Percentiles rank a stretch among this genome's conserved stretches.
Conservation (phyloP, 1,140 invertebrate genomes). For the Plectrocnemia conspersa region DNA sequence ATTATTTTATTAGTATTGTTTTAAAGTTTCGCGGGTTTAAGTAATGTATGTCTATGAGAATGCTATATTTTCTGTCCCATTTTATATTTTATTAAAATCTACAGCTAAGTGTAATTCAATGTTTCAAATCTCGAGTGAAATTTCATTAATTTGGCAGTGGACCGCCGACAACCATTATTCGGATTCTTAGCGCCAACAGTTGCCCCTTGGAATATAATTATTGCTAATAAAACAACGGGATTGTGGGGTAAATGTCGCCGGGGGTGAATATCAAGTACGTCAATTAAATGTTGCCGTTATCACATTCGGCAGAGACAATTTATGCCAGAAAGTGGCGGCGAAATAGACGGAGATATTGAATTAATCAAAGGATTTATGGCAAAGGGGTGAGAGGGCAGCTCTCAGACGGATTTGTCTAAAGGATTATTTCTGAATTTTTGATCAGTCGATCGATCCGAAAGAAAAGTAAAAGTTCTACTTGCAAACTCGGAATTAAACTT, state of each 20-base stretch:
- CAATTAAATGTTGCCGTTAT: slow-evolving; percentile 35
- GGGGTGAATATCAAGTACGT: slow-evolving; percentile 31
- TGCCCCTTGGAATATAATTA: slow-evolving; percentile 28
- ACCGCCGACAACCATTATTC: slow-evolving; percentile 7
- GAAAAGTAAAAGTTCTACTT: too few relatives aligned
- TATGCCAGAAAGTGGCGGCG: slow-evolving; percentile 10
- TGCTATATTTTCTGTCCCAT: too few relatives aligned
- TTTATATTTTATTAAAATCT: too few relatives aligned
- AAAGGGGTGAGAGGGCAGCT: slow-evolving; percentile 8
- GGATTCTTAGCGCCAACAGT: slow-evolving; percentile 4
- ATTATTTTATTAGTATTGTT: too few relatives aligned
- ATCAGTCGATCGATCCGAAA: slow-evolving; percentile 3
- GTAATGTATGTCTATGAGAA: too few relatives aligned
- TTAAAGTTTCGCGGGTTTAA: too few relatives aligned
- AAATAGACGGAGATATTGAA: slow-evolving; percentile 27
- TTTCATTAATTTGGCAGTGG: too few relatives aligned
- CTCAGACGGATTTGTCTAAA: slow-evolving; percentile 20
- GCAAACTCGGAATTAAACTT: too few relatives aligned
- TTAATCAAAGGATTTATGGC: slow-evolving; percentile 33
- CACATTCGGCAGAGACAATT: slow-evolving; percentile 34
- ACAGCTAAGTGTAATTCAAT: too few relatives aligned
- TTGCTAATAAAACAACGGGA: slow-evolving; percentile 34
- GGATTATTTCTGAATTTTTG: slow-evolving; percentile 27
- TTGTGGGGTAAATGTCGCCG: slow-evolving; percentile 24
- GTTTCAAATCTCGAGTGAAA: too few relatives aligned